Evolutionary conservation across 2,797 vertebrate species (phyloP), one percentile per base, ranked within the genome.

Genomic region (Bovichtus diacanthus): DNA sequence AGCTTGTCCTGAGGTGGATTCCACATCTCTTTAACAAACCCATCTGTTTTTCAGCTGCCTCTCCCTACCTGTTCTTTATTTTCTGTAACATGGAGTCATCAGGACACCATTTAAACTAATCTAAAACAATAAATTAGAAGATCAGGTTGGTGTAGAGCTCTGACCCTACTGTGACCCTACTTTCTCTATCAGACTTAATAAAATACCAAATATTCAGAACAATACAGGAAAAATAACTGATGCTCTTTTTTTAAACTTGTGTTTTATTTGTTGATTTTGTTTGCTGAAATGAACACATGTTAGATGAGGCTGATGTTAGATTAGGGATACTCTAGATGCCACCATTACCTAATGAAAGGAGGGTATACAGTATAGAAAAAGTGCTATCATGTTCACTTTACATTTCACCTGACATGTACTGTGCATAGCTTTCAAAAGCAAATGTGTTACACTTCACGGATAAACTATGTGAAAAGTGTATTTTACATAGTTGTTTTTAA

Each of bases 1-100:
- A 89, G 58, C 9, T 46, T 34, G 56, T 87, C 63, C 27, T 12
- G 43, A 29, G 70, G 59, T 0, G 53, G 78, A 31, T 5, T 53
- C 85, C 84, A 85, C 11, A 12, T 18, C 13, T 76, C 71, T 13
- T 25, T 36, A 9, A 43, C 10, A 3, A 77, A 51, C 19, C 21
- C 23, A 5, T 77, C 9, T 1, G 7, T 9, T 25, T 3, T 21
- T 53, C 41, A 11, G 29, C 29, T 3, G 29, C n/a, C n/a, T n/a
- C n/a, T n/a, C n/a, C n/a, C n/a, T n/a, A n/a, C n/a, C n/a, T n/a
- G n/a, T n/a, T n/a, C n/a, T n/a, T n/a, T n/a, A n/a, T n/a, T n/a
- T n/a, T n/a, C n/a, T n/a, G n/a, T n/a, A n/a, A n/a, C n/a, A n/a
- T n/a, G n/a, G n/a, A n/a, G n/a, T n/a, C n/a, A n/a, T n/a, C n/a